phyloP scores from a whole-genome alignment of 2,888 invertebrate genomes.

The Agrochola circellaris region DNA sequence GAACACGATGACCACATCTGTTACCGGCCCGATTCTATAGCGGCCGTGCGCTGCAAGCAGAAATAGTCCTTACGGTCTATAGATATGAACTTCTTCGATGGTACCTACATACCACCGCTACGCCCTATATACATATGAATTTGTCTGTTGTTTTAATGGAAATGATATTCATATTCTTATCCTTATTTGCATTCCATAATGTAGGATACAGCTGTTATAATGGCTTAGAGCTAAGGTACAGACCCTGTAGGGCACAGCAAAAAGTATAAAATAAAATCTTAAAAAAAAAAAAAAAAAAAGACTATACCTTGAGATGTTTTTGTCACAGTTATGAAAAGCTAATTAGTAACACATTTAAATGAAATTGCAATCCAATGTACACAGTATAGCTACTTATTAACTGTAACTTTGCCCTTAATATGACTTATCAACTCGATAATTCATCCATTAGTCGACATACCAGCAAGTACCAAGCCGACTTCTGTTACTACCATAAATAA shows the following conservation, averaged over 20 bases:
- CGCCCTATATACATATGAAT: slow-evolving; percentile 21
- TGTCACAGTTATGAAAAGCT: slow-evolving; percentile 10
- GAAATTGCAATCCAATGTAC: background rate
- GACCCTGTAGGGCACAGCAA: no score
- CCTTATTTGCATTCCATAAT: no score
- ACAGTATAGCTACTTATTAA: slow-evolving; percentile 5
- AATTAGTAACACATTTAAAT: slow-evolving; percentile 19
- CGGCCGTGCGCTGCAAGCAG: no score
- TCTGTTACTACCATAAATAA: slow-evolving; percentile 30
- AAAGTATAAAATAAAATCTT: no score
- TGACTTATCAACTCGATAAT: slow-evolving; percentile 24
- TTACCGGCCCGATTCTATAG: no score
- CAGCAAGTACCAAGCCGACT: slow-evolving; percentile 34
- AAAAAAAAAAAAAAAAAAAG: no score
- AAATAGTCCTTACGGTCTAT: no score
- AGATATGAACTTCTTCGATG: no score
- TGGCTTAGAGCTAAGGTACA: no score
- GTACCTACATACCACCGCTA: background rate
- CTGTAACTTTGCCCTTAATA: background rate
- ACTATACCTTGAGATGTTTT: slow-evolving; percentile 4
- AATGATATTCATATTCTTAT: no score
- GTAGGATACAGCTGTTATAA: no score
- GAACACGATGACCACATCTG: no score
- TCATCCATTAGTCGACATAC: slow-evolving; percentile 25
- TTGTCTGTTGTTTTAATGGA: slow-evolving; percentile 26